Base-by-base conservation (phyloP, 2,113 vertebrate genomes). In the Pelecanoides urinatrix region DNA sequence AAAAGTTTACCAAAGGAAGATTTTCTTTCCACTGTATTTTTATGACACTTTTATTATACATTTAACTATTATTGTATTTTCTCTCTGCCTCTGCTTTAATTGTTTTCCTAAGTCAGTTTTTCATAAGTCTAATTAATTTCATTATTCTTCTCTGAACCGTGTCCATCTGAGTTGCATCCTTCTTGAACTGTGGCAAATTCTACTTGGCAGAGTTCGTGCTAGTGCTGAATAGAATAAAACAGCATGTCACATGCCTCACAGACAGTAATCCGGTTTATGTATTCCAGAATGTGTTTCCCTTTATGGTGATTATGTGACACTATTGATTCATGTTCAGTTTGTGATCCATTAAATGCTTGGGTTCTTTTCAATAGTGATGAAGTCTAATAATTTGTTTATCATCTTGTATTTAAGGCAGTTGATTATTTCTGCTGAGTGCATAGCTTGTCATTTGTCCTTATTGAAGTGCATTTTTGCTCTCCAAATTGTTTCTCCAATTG, bases 221-320 rank as follows among this genome's bases (percentile, higher is more conserved):
- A 75, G 30, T 52, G 52, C 52, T 82, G 52, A 75, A 42, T 13
- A 81, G n/a, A 71, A 38, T 38, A 49, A 67, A 87, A n/a, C 20
- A 72, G 7, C 3, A 1, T 2, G 3, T 78, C 21, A n/a, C 6
- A 10, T 53, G 19, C 16, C 36, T 76, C 17, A 44, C 4, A n/a
- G 70, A 59, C n/a, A 85, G 72, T 55, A 78, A 27, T 42, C 36
- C 0, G 0, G 2, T 25, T 65, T 56, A 12, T 0, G 0, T 42
- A 53, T 49, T 88, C 16, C 15, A 86, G 49, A 56, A 73, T 13
- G 7, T 36, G 10, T 73, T 96, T 73, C 25, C 25, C 45, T 80
- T 92, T 70, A 56, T 49, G 53, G 30, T 11, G 52, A 80, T 77
- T 91, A 44, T 22, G 10, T 92, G 87, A 49, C 36, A 68, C 15